Percentiles rank a stretch among this genome's conserved stretches.
Conservation (phyloP, 2,797 vertebrate species). For the Kryptopterus vitreolus region DNA sequence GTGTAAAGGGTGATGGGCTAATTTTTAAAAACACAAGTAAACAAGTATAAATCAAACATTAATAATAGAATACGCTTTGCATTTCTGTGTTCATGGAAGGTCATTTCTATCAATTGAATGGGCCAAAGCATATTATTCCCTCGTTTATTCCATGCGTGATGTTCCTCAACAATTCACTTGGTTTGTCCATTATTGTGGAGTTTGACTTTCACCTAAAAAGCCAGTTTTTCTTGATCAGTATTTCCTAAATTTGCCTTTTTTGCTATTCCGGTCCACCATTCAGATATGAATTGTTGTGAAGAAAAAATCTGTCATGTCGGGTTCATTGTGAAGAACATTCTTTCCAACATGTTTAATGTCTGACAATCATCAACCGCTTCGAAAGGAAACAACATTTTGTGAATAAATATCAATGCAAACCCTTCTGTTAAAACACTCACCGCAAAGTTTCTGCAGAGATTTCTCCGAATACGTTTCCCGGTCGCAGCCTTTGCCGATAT, state of each 20-base stretch:
- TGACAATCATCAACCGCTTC: constrained; percentile 1
- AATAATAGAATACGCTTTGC: not conserved
- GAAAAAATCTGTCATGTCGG: not conserved
- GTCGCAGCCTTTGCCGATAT: constrained; percentile 92
- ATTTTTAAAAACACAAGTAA: too few relatives aligned
- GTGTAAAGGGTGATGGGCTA: too few relatives aligned
- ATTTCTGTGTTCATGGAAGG: not conserved
- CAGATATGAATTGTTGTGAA: not conserved
- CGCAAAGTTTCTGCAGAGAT: constrained; percentile 91
- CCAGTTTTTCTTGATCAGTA: not conserved
- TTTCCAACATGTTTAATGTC: not conserved
- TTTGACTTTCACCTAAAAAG: not conserved
- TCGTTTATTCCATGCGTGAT: constrained; percentile 4
- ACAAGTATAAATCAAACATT: not conserved
- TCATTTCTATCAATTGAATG: not conserved
- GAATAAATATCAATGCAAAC: not conserved
- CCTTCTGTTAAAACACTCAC: constrained; percentile 74
- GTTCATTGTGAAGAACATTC: not conserved
- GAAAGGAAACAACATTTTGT: too few relatives aligned
- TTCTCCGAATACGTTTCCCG: constrained; percentile 93
- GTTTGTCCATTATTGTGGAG: not conserved
- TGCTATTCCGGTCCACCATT: not conserved
- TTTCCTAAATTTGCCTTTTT: not conserved
- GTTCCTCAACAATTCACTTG: not conserved
- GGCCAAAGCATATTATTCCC: not conserved